Evolutionary conservation across 2,888 invertebrate genomes (phyloP).

Genomic region (Arctia plantaginis): DNA sequence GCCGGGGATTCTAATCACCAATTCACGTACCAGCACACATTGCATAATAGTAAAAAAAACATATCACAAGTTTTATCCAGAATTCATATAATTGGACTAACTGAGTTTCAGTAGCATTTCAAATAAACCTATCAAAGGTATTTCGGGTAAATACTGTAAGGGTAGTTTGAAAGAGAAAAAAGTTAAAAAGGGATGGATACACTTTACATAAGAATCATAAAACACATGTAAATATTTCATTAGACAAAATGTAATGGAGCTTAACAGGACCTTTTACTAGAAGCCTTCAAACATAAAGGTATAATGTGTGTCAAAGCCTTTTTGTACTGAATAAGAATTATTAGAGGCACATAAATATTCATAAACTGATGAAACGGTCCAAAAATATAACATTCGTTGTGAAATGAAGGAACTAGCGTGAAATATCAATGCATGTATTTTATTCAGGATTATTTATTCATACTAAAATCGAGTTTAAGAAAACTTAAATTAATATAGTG

Average conservation of each 20-base stretch:
- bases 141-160: not conserved
- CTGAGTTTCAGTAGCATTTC: not conserved
- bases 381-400: constrained; percentile 2
- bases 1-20: too few species aligned
- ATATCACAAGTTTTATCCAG: too few species aligned
- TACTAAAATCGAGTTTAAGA: not conserved
- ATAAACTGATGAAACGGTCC: constrained; percentile 34
- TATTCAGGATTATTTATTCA: not conserved
- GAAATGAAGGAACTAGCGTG: not conserved
- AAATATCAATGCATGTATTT: not conserved
- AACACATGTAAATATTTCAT: constrained; percentile 52
- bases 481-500: too few species aligned
- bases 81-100: not conserved
- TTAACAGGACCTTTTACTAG: constrained; percentile 46
- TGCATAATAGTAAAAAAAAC: too few species aligned
- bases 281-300: constrained; percentile 35
- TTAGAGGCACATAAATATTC: constrained; percentile 47
- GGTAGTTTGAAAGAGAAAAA: not conserved
- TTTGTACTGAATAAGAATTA: constrained; percentile 46
- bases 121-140: not conserved
- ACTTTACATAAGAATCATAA: constrained; percentile 34
- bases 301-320: constrained; percentile 49
- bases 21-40: too few species aligned
- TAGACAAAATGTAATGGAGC: constrained; percentile 47
- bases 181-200: not conserved